Percentiles rank a stretch among this genome's conserved stretches.
phyloP scores from a whole-genome alignment of 2,113 vertebrate genomes.

The Phyllostomus hastatus region DNA sequence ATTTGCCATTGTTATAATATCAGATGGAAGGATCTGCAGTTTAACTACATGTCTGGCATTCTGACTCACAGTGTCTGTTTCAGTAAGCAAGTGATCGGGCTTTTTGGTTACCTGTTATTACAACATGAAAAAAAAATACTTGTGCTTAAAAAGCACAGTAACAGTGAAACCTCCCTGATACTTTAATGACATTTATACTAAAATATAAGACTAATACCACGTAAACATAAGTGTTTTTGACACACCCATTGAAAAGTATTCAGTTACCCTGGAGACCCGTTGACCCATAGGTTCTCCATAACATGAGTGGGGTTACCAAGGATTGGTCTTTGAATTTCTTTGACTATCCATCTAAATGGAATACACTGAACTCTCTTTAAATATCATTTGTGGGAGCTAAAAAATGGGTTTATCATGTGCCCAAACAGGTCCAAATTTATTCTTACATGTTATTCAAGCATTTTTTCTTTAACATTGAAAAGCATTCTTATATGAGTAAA shows the following conservation, averaged over 20 bases:
- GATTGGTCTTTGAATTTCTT: slow-evolving; percentile 56
- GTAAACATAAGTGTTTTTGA: slow-evolving; percentile 4
- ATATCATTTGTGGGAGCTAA: neutral
- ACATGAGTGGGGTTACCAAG: slow-evolving; percentile 36
- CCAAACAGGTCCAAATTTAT: neutral
- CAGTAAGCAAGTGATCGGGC: neutral
- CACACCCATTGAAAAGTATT: slow-evolving; percentile 27
- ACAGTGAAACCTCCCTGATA: neutral
- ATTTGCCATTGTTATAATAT: neutral
- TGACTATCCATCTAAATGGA: slow-evolving; percentile 31
- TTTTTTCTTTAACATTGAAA: slow-evolving; percentile 8
- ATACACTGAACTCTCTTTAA: slow-evolving; percentile 35
- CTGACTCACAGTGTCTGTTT: neutral
- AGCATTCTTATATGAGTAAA: neutral
- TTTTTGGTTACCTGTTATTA: neutral
- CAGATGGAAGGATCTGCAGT: neutral
- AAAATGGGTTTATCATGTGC: slow-evolving; percentile 39
- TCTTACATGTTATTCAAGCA: neutral
- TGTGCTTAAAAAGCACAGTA: neutral
- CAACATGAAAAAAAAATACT: neutral
- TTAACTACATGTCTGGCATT: neutral
- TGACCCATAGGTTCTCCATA: neutral
- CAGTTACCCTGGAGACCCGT: slow-evolving; percentile 19
- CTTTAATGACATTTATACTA: neutral
- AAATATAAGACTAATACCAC: neutral